A percentile compares a stretch with the other conserved stretches of the same genome.
These are phyloP conservation scores for Trachymyrmex septentrionalis DNA, from an alignment of 1,140 invertebrate genomes.

Conservation along the genomic window DNA sequence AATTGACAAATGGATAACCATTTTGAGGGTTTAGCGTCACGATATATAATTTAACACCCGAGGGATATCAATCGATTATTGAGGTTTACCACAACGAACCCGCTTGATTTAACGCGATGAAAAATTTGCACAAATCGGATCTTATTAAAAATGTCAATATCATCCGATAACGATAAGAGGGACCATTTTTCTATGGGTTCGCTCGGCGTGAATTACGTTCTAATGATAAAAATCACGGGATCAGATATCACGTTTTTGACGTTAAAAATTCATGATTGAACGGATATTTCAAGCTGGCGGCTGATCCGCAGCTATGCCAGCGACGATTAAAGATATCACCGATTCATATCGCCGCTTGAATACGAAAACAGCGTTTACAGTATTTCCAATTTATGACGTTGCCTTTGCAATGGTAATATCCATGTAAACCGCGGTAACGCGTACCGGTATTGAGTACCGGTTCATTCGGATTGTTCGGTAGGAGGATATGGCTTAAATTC, in stretches of 20 bases:
- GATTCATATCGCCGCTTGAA: conserved; percentile 75
- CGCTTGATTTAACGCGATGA: conserved; percentile 19
- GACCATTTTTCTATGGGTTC: not conserved
- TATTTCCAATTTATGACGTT: conserved; percentile 78
- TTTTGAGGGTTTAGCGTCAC: conserved; percentile 49
- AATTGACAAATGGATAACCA: conserved; percentile 60
- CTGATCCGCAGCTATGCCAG: conserved; percentile 46
- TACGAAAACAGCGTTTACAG: conserved; percentile 71
- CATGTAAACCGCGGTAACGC: conserved; percentile 73
- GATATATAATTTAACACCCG: conserved; percentile 55
- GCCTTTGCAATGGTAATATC: conserved; percentile 78
- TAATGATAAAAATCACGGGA: not conserved
- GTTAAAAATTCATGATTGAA: conserved; percentile 43
- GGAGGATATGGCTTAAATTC: conserved; percentile 71
- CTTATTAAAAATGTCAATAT: conserved; percentile 2
- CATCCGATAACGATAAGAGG: not conserved
- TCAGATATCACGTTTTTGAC: conserved; percentile 8
- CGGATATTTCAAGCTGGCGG: conserved; percentile 52
- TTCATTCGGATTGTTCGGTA: conserved; percentile 71
- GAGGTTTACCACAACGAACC: not conserved
- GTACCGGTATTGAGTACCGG: conserved; percentile 70
- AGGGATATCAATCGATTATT: conserved; percentile 51
- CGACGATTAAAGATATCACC: conserved; percentile 77
- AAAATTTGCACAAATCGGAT: conserved; percentile 5
- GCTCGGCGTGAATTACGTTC: not conserved